phyloP scores from a whole-genome alignment of 2,888 invertebrate species.

The Dryomyza anilis region DNA sequence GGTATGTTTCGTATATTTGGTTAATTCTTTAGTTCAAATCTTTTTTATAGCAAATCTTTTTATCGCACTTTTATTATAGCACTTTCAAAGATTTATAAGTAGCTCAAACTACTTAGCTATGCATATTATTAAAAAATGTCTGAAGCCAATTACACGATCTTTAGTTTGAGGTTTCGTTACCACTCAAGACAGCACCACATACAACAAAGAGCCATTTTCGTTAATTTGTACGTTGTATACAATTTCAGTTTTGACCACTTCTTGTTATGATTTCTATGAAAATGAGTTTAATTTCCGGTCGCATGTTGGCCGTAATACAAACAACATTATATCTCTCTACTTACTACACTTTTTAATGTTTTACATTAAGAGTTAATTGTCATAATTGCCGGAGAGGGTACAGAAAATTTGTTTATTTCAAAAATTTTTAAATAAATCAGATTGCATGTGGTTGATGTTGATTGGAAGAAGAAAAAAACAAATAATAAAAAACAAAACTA shows the following conservation, averaged over 20 bases:
- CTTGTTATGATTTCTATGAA: constrained; percentile 33
- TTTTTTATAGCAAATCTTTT: too few species aligned
- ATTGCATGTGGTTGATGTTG: background rate
- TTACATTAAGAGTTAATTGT: constrained; percentile 14
- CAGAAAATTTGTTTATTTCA: constrained; percentile 10
- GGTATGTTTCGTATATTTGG: too few species aligned
- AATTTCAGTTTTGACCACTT: background rate
- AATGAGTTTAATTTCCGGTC: constrained; percentile 55
- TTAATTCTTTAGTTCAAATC: too few species aligned
- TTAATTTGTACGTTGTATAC: too few species aligned
- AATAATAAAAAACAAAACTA: background rate
- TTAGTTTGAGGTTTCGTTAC: too few species aligned
- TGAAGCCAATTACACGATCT: too few species aligned
- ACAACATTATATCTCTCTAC: background rate
- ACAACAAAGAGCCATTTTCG: too few species aligned
- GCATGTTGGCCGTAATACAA: constrained; percentile 42
- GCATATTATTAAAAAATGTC: too few species aligned
- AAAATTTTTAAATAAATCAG: background rate
- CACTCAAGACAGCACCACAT: too few species aligned
- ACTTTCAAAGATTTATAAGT: too few species aligned
- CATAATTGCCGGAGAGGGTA: constrained; percentile 16
- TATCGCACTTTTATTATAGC: too few species aligned
- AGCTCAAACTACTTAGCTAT: too few species aligned
- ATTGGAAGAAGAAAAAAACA: background rate
- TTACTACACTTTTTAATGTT: constrained; percentile 22